phyloP scores from a whole-genome alignment of 2,113 vertebrate species.

The Tragelaphus strepsiceros region DNA sequence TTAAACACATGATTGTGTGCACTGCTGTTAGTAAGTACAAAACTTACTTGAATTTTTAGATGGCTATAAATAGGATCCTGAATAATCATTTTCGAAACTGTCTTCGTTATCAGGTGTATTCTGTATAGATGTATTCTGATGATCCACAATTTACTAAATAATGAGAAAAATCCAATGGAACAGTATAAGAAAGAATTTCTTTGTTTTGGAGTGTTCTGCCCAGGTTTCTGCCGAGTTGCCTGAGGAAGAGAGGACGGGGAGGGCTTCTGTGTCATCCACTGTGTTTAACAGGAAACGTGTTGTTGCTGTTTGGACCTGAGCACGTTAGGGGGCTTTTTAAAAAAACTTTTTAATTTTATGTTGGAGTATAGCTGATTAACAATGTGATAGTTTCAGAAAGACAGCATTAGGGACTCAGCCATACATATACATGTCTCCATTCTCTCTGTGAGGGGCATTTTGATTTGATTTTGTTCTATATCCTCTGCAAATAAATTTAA shows the following conservation, averaged over 20 bases:
- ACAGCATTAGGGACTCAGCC: neutral
- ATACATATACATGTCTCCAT: neutral
- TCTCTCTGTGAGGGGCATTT: neutral
- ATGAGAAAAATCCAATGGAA: neutral
- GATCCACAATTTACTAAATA: neutral
- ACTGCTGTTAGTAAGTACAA: neutral
- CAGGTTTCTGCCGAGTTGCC: neutral
- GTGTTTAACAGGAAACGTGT: neutral
- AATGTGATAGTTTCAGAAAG: neutral
- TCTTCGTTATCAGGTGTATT: neutral
- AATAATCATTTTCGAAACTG: neutral
- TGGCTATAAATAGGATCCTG: neutral
- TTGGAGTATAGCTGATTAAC: neutral
- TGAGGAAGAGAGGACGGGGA: neutral
- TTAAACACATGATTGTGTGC: neutral
- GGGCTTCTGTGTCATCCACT: rapidly evolving
- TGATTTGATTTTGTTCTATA: neutral
- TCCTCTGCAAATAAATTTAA: neutral
- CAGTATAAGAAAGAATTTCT: neutral
- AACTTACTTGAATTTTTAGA: neutral
- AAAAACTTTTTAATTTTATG: neutral
- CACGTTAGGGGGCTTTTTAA: neutral
- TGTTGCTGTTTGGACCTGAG: neutral
- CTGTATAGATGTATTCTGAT: neutral
- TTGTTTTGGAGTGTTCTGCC: neutral